Evolutionary conservation across 1,140 invertebrate species (phyloP), one percentile per base, ranked within the genome.

Genomic region (Diprion similis): DNA sequence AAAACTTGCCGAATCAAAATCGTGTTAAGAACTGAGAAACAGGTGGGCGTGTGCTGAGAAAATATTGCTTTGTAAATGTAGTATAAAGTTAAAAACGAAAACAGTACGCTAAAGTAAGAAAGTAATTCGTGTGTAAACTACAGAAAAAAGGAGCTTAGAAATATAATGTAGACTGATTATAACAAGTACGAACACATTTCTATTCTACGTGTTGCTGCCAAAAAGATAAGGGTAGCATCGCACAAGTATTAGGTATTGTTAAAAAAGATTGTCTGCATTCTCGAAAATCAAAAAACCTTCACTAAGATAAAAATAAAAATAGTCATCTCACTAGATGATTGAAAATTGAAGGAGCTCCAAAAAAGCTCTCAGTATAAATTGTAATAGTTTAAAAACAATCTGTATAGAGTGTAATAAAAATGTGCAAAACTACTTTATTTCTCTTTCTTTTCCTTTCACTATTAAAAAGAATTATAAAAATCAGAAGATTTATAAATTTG

Each of bases 61-160:
- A 59, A 59, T 74, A 72, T 77, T 71, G 76, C 74, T 78, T 68
- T 75, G 76, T 82, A 80, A 81, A 79, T 74, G 76, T 82, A 79
- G 71, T 81, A 84, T 78, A 84, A 87, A 86, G 80, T 83, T 84
- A 83, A 84, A 84, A 87, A 86, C 83, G 83, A 87, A 86, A 80
- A 67, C 71, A 82, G 78, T 81, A 81, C 74, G 77, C 79, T 85
- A 83, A 59, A 81, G 79, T 84, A 85, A 82, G 79, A 81, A 82
- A 82, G 78, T 80, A 79, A 82, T 77, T 75, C 76, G 74, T 75
- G 75, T 82, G 82, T 79, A 73, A 83, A 82, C 78, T 84, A 84
- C 82, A 84, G 83, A 85, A 80, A 48, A 79, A 74, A 78, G 73
- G 73, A 76, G 76, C 81, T 85, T 85, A 84, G 78, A 81, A 79